Percentiles rank a stretch among this genome's conserved stretches.
Conservation (phyloP, 2,113 vertebrate genomes). For the Vireo altiloquus region DNA sequence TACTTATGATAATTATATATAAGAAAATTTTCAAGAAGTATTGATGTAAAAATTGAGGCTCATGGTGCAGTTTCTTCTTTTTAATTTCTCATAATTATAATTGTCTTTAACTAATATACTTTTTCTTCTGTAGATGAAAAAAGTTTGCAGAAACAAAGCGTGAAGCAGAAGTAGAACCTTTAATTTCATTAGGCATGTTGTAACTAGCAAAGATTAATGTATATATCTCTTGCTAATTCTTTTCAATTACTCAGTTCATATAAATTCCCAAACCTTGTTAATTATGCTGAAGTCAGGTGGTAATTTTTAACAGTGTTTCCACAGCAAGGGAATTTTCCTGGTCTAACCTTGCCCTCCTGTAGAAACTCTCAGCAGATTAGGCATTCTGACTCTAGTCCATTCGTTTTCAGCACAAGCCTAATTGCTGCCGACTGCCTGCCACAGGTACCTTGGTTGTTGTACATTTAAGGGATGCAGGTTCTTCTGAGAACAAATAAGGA, state of each 20-base stretch:
- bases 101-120: not conserved
- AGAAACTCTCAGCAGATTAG: slow-evolving; percentile 79
- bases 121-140: slow-evolving; percentile 53
- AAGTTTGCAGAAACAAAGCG: slow-evolving; percentile 59
- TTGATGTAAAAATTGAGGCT: not conserved
- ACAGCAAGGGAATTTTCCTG: slow-evolving; percentile 79
- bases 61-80: not conserved
- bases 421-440: slow-evolving; percentile 87
- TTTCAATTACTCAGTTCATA: slow-evolving; percentile 86
- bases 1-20: not conserved
- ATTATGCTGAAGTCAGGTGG: slow-evolving; percentile 83
- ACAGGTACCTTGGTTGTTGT: slow-evolving; percentile 79
- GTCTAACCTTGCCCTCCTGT: slow-evolving; percentile 77
- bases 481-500: slow-evolving; percentile 85
- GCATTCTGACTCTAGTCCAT: slow-evolving; percentile 78
- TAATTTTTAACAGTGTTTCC: slow-evolving; percentile 77
- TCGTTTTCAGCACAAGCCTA: slow-evolving; percentile 84
- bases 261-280: slow-evolving; percentile 86
- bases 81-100: not conserved
- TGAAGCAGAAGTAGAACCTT: slow-evolving; percentile 60
- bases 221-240: slow-evolving; percentile 86
- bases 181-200: slow-evolving; percentile 86
- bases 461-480: slow-evolving; percentile 73
- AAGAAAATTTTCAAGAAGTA: not conserved
- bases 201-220: slow-evolving; percentile 89